These are phyloP conservation scores for Drosophila pachea DNA, from an alignment of 1,140 invertebrate genomes.

Conservation along the genomic window DNA sequence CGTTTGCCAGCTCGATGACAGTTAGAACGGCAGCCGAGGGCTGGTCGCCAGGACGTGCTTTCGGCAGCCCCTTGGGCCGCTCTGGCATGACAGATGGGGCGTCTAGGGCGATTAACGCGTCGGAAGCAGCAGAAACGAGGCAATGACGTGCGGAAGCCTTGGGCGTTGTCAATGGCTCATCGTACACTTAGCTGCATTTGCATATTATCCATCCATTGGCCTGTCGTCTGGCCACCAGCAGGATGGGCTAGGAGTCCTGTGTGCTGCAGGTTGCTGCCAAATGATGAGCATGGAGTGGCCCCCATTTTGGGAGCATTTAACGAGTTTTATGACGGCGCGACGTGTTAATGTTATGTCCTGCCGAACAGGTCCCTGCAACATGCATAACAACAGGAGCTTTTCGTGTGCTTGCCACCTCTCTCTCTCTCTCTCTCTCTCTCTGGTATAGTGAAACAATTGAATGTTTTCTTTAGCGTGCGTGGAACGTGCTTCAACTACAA, in stretches of 20 bases:
- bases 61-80: slow-evolving; percentile 30
- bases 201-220: slow-evolving; percentile 44
- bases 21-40: slow-evolving; percentile 33
- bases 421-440: too few species aligned
- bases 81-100: slow-evolving; percentile 57
- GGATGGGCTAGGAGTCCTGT: slow-evolving; percentile 15
- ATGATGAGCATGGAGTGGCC: slow-evolving; percentile 42
- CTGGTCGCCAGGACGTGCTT: slow-evolving; percentile 27
- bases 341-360: slow-evolving; percentile 58
- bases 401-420: slow-evolving; percentile 15
- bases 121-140: background rate
- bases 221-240: slow-evolving; percentile 19
- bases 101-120: slow-evolving; percentile 61
- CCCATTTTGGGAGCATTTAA: slow-evolving; percentile 54
- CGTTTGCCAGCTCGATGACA: slow-evolving; percentile 30
- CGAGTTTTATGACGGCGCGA: slow-evolving; percentile 60
- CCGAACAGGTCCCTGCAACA: slow-evolving; percentile 22
- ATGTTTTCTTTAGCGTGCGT: slow-evolving; percentile 62
- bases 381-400: slow-evolving; percentile 21
- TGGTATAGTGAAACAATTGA: slow-evolving; percentile 42
- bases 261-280: slow-evolving; percentile 30
- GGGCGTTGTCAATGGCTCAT: slow-evolving; percentile 26
- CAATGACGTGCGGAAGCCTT: background rate
- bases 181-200: slow-evolving; percentile 20
- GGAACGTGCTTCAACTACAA: slow-evolving; percentile 75